Evolutionary conservation across 2,888 invertebrate genomes (phyloP).

Genomic region (Drosophila vallismaia): DNA sequence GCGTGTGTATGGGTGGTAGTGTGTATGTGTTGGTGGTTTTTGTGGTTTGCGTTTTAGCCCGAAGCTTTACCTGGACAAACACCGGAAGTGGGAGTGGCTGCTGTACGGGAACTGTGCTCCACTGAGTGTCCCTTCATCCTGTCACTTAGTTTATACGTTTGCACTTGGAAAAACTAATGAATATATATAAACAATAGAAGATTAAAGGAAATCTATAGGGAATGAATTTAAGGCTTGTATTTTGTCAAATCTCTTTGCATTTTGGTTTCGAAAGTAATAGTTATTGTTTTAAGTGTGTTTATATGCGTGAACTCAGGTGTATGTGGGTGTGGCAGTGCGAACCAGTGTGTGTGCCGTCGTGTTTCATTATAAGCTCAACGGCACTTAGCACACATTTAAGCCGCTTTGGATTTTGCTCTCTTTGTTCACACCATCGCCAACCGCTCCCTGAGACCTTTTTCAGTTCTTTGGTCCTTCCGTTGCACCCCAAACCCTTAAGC

Average conservation of each 20-base stretch:
- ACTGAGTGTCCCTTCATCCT: slow-evolving; percentile 33
- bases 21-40: slow-evolving; percentile 68
- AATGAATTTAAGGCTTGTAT: too few relatives aligned
- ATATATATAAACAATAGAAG: background rate
- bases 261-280: too few relatives aligned
- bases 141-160: slow-evolving; percentile 19
- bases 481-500: slow-evolving; percentile 1
- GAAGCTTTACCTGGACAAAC: slow-evolving; percentile 45
- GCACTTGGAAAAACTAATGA: slow-evolving; percentile 7
- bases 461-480: slow-evolving; percentile 23
- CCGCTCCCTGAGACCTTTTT: slow-evolving; percentile 15
- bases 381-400: slow-evolving; percentile 74
- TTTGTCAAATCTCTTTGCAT: too few relatives aligned
- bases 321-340: slow-evolving; percentile 2
- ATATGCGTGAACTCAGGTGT: slow-evolving; percentile 27
- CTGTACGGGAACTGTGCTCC: slow-evolving; percentile 54
- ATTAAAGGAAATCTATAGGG: too few relatives aligned
- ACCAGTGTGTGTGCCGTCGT: slow-evolving; percentile 12
- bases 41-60: slow-evolving; percentile 69
- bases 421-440: slow-evolving; percentile 28
- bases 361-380: slow-evolving; percentile 74
- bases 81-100: slow-evolving; percentile 64
- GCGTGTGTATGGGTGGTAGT: slow-evolving; percentile 17
- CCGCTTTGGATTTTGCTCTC: slow-evolving; percentile 62
- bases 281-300: background rate